Conservation (phyloP, 2,113 vertebrate genomes). For the Pteruthius melanotis region DNA sequence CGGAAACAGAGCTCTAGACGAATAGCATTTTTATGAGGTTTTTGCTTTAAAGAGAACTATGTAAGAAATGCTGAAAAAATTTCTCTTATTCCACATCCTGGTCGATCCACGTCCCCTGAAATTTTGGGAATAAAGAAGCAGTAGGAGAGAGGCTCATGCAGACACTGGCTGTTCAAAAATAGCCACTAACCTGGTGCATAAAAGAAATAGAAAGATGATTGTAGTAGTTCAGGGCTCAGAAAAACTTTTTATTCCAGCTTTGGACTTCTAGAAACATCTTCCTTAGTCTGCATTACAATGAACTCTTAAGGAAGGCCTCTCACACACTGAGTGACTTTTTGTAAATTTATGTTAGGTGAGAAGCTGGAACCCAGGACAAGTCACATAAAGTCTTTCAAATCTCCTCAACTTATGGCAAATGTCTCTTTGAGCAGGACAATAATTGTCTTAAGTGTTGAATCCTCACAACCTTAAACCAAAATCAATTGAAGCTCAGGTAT, state of each 20-base stretch:
- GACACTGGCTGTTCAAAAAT: neutral
- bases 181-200: neutral
- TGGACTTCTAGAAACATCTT: neutral
- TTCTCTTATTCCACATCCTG: neutral
- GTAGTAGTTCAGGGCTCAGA: neutral
- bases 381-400: neutral
- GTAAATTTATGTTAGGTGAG: neutral
- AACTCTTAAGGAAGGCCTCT: neutral
- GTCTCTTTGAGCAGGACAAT: neutral
- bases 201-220: neutral
- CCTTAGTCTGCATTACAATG: neutral
- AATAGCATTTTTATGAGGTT: neutral
- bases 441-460: neutral
- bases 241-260: neutral
- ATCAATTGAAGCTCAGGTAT: neutral
- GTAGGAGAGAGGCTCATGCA: neutral
- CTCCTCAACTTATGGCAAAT: neutral
- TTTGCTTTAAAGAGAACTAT: neutral
- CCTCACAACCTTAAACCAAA: neutral
- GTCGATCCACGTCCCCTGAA: neutral
- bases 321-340: neutral
- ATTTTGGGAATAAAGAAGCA: neutral
- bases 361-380: neutral
- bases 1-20: neutral
- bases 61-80: neutral